Conservation (phyloP, 2,797 vertebrate genomes). For the Graptemys geographica region DNA sequence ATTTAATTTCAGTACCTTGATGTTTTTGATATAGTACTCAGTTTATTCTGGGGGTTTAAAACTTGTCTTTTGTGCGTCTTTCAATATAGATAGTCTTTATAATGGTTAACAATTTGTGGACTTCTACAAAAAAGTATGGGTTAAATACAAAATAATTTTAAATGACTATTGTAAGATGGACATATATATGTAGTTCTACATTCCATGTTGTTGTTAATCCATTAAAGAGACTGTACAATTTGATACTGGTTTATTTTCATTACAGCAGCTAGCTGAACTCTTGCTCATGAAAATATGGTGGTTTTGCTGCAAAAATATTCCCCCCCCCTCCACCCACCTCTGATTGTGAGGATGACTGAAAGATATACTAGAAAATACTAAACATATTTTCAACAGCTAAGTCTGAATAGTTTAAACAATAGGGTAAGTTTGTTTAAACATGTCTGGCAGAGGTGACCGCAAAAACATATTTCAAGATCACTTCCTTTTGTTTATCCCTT, state of each 20-base stretch:
- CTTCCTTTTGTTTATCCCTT: neutral
- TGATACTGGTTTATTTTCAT: neutral
- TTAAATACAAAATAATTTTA: neutral
- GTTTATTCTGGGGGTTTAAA: conserved; percentile 46
- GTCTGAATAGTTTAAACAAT: neutral
- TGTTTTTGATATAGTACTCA: conserved; percentile 9
- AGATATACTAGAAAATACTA: neutral
- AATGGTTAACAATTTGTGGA: neutral
- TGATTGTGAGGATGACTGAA: neutral
- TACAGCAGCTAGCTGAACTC: neutral
- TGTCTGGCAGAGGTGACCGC: neutral
- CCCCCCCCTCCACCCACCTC: too few relatives aligned
- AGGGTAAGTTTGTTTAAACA: neutral
- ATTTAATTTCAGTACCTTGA: conserved; percentile 52
- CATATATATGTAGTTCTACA: too few relatives aligned
- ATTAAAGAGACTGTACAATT: neutral
- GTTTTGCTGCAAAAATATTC: neutral
- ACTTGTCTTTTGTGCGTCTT: conserved; percentile 12
- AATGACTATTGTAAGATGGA: accelerated
- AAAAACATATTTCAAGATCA: neutral
- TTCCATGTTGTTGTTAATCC: neutral
- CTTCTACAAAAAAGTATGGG: neutral
- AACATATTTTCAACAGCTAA: neutral
- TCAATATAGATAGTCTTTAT: neutral
- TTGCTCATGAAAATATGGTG: neutral